Base-by-base conservation (phyloP, 1,140 invertebrate species). In the Bathynomus jamesi region DNA sequence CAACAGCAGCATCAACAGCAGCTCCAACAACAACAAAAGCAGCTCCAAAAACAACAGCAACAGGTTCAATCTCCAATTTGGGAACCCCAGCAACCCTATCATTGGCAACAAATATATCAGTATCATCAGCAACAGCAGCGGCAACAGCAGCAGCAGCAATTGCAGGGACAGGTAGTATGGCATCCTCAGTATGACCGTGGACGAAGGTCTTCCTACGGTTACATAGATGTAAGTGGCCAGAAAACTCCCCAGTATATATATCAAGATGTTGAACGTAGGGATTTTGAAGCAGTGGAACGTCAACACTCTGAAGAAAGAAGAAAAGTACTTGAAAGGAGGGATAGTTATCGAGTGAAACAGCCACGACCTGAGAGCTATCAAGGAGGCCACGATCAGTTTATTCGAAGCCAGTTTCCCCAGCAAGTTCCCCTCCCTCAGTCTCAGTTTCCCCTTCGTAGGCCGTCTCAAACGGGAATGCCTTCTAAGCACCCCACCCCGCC, bases 231-330 rank as follows among this genome's bases (percentile, higher is more conserved):
- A 11, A 53, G 40, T 5, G 40, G 40, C 40, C 40, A 53, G 40
- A 53, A 11, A 21, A 53, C 40, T 3, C 40, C 40, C 21, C 40
- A 53, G 40, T 53, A 53, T 21, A 60, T 60, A 67, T 60, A 67
- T 60, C 69, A 78, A 79, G 79, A 68, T 82, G 81, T 73, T 65
- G 75, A 73, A 68, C 28, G 74, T 11, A 75, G 62, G 7, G 73
- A 80, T 81, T 82, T 70, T 40, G 69, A 76, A 65, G 72, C 72
- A 40, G 74, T 75, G 69, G 72, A 72, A 64, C 70, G 72, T 10
- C 74, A 75, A 67, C 74, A 72, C 32, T 69, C 68, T 32, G 71
- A 72, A 68, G 61, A 53, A 21, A 53, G 40, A 5, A 53, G 40
- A 53, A n/a, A n/a, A n/a, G n/a, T n/a, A n/a, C n/a, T n/a, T n/a